Base-by-base conservation (phyloP, 2,113 vertebrate species). In the Thymallus thymallus region DNA sequence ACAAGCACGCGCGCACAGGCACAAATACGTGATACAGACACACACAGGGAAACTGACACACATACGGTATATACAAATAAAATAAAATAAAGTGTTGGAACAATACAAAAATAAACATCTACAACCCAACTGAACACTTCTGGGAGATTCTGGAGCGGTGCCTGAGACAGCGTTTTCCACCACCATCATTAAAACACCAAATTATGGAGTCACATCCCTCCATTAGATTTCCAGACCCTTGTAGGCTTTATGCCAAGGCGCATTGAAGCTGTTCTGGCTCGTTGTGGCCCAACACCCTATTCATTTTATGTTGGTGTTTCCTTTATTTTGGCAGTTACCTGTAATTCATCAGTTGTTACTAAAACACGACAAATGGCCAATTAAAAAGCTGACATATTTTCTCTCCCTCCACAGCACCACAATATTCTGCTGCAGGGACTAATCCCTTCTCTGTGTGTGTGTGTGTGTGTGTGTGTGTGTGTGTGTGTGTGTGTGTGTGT, bases 321-420 rank as follows among this genome's bases (percentile, higher is more conserved):
- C 35, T 41, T 10, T 41, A 41, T 41, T 41, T 12, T 12, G 35
- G 9, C 35, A 41, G 35, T 41, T 41, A 41, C 35, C 35, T 41
- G 10, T 41, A 41, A 41, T 10, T 41, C 2, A 41, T 64, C 75
- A 80, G 80, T 81, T 87, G 78, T 86, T 86, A 67, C 77, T 84
- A 69, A 78, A 80, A 85, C 82, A 85, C 86, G 84, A 90, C 88
- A 90, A 91, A 91, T 88, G 85, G 74, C 84, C 88, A 90, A 87
- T 90, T 90, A 87, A 88, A 60, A 90, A 88, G 80, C 69, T 76
- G 87, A 90, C 87, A 82, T 86, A 80, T 83, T 80, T 51, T 87
- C 84, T 84, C 76, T 79, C 77, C 83, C 9, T 10, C 35, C 41
- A 13, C 32, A 30, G 77, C 66, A 30, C 13, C n/a, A 26, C 77